Evolutionary conservation across 2,888 invertebrate genomes (phyloP).

Genomic region (Lucinisca nassula): DNA sequence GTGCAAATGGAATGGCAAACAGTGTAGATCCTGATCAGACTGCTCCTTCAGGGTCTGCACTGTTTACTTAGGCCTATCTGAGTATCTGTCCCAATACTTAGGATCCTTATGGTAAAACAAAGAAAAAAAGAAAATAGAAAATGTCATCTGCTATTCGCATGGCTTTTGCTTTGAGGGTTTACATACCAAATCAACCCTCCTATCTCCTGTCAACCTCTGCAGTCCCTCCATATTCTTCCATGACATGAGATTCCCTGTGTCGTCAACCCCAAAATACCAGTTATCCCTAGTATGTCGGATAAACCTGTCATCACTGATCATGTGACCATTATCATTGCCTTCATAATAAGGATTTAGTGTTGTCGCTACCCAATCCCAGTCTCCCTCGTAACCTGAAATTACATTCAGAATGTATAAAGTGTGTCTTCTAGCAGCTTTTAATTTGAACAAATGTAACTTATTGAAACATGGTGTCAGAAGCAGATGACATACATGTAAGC

Average conservation of each 20-base stretch:
- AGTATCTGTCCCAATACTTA: no score
- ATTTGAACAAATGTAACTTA: no score
- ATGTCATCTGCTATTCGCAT: not conserved
- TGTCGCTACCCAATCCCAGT: constrained; percentile 96
- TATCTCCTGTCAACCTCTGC: constrained; percentile 60
- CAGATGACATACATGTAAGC: no score
- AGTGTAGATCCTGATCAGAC: no score
- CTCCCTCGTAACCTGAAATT: constrained; percentile 77
- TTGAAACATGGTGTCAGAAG: no score
- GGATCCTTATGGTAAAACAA: no score
- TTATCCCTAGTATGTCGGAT: constrained; percentile 93
- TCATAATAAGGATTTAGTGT: constrained; percentile 98
- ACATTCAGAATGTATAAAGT: no score
- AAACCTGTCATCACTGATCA: constrained; percentile 94
- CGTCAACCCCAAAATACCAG: constrained; percentile 96
- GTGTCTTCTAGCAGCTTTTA: no score
- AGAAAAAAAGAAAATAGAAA: no score
- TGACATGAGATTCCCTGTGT: constrained; percentile 95
- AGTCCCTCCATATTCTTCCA: constrained; percentile 92
- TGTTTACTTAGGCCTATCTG: no score
- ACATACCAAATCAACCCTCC: constrained; percentile 80
- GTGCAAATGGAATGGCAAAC: no score
- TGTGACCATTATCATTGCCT: constrained; percentile 93
- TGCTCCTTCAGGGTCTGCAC: no score
- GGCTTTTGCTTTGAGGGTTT: not conserved